These are phyloP conservation scores for Macrostomum lignano DNA, from an alignment of 1,140 invertebrate species.

Conservation along the genomic window DNA sequence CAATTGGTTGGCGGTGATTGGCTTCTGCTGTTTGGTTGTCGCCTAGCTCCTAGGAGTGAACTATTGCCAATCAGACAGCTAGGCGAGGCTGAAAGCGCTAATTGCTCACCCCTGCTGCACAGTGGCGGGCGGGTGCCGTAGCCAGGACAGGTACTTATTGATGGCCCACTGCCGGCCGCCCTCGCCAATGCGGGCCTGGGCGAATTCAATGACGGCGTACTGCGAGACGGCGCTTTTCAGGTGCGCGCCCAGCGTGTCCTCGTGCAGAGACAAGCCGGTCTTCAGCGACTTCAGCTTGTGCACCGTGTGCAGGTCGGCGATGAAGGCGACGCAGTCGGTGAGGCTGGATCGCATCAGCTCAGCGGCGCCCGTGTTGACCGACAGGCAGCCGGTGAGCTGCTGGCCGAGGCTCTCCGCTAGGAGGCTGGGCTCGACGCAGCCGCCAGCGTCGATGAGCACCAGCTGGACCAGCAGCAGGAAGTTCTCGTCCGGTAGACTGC, in stretches of 20 bases:
- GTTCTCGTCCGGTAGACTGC: conserved; percentile 65
- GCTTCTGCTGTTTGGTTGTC: no score
- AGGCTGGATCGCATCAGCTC: conserved; percentile 72
- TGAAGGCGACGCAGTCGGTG: conserved; percentile 70
- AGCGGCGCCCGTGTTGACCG: conserved; percentile 52
- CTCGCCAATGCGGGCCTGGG: no score
- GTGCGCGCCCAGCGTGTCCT: conserved; percentile 73
- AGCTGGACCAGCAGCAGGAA: conserved; percentile 58
- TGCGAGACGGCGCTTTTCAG: conserved; percentile 79
- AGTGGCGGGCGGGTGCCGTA: conserved; percentile 52
- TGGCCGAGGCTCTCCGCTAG: conserved; percentile 24
- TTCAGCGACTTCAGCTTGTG: no score
- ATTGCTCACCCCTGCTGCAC: conserved; percentile 46
- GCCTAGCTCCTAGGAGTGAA: no score
- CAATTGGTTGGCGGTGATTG: no score
- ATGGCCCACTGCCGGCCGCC: no score
- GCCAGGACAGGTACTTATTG: conserved; percentile 59
- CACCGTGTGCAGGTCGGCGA: conserved; percentile 76
- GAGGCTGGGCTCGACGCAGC: conserved; percentile 38
- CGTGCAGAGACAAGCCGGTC: no score
- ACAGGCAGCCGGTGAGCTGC: conserved; percentile 27
- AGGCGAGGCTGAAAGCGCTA: no score
- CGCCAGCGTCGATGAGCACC: conserved; percentile 42
- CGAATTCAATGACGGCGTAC: conserved; percentile 67
- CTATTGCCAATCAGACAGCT: no score